phyloP scores from a whole-genome alignment of 2,113 vertebrate species.

The Rhadina sibilatrix region DNA sequence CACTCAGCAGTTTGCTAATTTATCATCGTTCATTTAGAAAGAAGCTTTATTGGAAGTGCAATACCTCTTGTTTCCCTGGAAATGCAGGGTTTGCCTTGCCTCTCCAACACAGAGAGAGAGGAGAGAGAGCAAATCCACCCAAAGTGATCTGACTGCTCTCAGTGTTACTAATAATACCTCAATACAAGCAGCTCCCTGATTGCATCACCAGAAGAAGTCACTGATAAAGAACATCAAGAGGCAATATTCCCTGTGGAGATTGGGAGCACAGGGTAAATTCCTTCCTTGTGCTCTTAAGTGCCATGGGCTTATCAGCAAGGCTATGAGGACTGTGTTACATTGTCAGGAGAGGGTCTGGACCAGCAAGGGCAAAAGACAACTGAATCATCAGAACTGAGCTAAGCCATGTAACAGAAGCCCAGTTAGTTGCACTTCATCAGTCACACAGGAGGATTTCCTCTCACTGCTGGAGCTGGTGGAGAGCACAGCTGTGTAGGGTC shows the following conservation, averaged over 20 bases:
- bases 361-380: background rate
- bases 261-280: conserved; percentile 23
- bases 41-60: background rate
- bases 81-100: background rate
- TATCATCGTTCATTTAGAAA: background rate
- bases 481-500: background rate
- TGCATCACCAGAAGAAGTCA: conserved; percentile 5
- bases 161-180: conserved; percentile 29
- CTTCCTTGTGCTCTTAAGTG: background rate
- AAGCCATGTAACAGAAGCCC: background rate
- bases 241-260: conserved; percentile 26
- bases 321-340: background rate
- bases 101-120: background rate
- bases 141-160: background rate
- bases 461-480: background rate
- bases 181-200: conserved; percentile 3
- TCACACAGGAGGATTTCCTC: background rate
- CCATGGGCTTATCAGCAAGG: background rate
- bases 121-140: background rate
- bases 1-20: conserved; percentile 2
- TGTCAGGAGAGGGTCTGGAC: background rate
- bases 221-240: conserved; percentile 46
- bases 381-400: background rate
- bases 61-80: conserved; percentile 11
- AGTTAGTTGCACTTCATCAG: background rate